Percentiles rank a stretch among this genome's conserved stretches.
These are phyloP conservation scores for Adineta ricciae DNA, from an alignment of 2,888 invertebrate species.

Conservation along the genomic window DNA sequence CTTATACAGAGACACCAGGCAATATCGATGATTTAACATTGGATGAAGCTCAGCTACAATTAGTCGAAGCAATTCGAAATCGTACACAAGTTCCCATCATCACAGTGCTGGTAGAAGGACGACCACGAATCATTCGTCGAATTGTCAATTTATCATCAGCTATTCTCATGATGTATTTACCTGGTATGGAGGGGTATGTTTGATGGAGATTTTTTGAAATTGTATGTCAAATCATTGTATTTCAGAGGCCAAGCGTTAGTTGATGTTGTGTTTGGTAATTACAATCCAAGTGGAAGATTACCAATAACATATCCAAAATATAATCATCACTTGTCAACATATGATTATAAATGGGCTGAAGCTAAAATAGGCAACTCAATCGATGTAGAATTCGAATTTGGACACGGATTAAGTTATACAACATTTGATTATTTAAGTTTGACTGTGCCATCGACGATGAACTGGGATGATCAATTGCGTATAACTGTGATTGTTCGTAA, in stretches of 20 bases:
- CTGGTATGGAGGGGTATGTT: conserved; percentile 1
- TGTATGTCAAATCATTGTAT: no score
- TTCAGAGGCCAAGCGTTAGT: conserved; percentile 6
- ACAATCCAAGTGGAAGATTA: conserved; percentile 24
- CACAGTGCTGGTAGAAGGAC: conserved; percentile 10
- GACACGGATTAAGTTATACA: conserved; percentile 26
- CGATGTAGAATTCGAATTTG: conserved; percentile 5
- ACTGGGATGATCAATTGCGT: not conserved
- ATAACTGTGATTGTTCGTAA: conserved; percentile 16
- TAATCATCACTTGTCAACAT: conserved; percentile 21
- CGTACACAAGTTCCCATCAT: not conserved
- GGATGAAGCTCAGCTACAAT: conserved; percentile 7
- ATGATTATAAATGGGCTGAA: conserved; percentile 21
- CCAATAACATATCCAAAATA: conserved; percentile 25
- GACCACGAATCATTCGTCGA: conserved; percentile 22
- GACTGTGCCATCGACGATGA: not conserved
- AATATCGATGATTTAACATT: conserved; percentile 24
- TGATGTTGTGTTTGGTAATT: conserved; percentile 25
- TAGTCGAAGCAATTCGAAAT: not conserved
- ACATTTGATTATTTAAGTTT: conserved; percentile 20
- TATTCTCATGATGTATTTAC: conserved; percentile 24
- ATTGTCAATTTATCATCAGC: conserved; percentile 18
- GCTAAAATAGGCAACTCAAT: not conserved
- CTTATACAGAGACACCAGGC: conserved; percentile 22
- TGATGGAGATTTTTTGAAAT: no score